Percentiles rank a stretch among this genome's conserved stretches.
These are phyloP conservation scores for Trissoscelio sp. DNA, from an alignment of 2,888 invertebrate genomes.

Conservation along the genomic window DNA sequence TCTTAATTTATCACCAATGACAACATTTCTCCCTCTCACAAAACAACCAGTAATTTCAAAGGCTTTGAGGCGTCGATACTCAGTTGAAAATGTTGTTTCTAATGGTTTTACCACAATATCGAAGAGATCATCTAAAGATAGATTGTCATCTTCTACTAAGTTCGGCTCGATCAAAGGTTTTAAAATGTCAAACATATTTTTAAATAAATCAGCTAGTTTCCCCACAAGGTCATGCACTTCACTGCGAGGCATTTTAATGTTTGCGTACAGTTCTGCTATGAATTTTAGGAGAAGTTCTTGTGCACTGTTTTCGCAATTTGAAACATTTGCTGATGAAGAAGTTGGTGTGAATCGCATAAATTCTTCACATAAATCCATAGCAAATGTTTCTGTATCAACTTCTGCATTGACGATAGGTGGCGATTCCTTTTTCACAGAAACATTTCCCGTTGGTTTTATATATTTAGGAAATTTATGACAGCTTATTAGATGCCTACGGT, in stretches of 20 bases:
- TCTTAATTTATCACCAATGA: constrained; percentile 7
- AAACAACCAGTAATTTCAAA: neutral
- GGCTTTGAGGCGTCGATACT: constrained; percentile 10
- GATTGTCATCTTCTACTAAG: neutral
- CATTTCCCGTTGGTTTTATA: too few species aligned
- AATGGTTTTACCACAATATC: constrained; percentile 1
- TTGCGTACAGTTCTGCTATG: neutral
- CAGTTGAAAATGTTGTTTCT: constrained; percentile 6
- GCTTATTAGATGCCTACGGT: neutral
- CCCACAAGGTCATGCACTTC: neutral
- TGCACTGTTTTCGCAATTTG: neutral
- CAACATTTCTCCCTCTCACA: neutral
- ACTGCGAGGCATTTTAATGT: constrained; percentile 1
- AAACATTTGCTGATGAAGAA: neutral
- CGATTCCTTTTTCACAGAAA: neutral
- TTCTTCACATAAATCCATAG: neutral
- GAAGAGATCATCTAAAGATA: neutral
- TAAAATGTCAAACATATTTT: neutral
- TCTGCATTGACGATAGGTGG: neutral
- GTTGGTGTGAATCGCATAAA: neutral
- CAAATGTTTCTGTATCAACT: neutral
- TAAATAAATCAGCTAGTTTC: neutral
- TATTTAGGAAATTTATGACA: neutral
- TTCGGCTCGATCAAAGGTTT: neutral
- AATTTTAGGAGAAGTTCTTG: neutral